Base-by-base conservation (phyloP, 2,888 invertebrate genomes). In the Stenchaetothrips biformis region DNA sequence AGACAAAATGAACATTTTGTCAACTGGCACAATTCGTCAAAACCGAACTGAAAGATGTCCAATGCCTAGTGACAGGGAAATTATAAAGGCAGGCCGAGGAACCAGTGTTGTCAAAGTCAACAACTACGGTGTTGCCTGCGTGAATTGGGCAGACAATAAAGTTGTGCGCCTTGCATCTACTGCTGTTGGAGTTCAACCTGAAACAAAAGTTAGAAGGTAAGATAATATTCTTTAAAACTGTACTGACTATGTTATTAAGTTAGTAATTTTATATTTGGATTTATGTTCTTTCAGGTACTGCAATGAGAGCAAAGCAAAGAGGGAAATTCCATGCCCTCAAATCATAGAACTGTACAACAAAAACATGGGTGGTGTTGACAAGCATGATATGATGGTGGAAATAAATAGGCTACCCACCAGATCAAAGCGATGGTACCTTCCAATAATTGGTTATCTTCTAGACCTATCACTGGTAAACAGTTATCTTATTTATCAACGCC, bases 291-390 rank as follows among this genome's bases (percentile, higher is more conserved):
- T 37, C 4, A 37, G 37, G 37, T 37, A 37, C 37, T 37, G 37
- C 37, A 37, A 37, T 37, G 37, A 37, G 37, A 2, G 2, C 48
- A 83, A 83, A 78, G 78, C 67, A 67, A 83, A 83, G 79, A 79
- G 81, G 18, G 79, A 82, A 59, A 80, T 83, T 21, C 74, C 81
- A 18, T 49, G 82, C 27, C 84, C 84, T 49, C 82, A 82, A 78
- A 80, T 83, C 18, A 80, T 84, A 16, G 81, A 81, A 77, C 47
- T 80, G 25, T 84, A 83, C 74, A 84, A 84, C 78, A 78, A 80
- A 48, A 80, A 80, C 47, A 83, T 83, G 83, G 83, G 83, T 21
- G 83, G 84, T 48, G 83, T 84, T n/a, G 83, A 84, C 79, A 82
- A 82, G 78, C 77, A 81, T 18, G 83, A 84, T 79, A 80, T 80